phyloP scores from a whole-genome alignment of 1,140 invertebrate species.

The Drosophila kepulauana region DNA sequence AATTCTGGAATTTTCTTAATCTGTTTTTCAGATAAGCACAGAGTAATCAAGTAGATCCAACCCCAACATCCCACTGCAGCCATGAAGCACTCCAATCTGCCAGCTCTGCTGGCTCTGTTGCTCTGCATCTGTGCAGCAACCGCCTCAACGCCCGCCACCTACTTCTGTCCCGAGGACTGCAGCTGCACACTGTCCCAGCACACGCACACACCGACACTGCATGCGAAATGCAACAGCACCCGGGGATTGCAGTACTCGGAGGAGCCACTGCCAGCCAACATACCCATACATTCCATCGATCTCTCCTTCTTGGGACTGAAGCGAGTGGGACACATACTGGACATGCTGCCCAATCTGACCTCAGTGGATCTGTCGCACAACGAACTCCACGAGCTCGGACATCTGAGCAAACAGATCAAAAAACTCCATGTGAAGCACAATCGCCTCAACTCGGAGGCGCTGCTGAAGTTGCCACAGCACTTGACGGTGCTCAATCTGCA shows the following conservation, averaged over 20 bases:
- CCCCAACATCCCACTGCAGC: neutral
- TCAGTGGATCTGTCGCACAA: slow-evolving; percentile 87
- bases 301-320: slow-evolving; percentile 87
- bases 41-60: slow-evolving; percentile 17
- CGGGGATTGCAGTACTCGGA: slow-evolving; percentile 51
- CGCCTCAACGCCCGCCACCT: neutral
- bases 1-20: neutral
- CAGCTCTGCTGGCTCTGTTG: slow-evolving; percentile 45
- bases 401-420: slow-evolving; percentile 87
- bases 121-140: slow-evolving; percentile 38
- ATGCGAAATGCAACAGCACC: slow-evolving; percentile 76
- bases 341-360: slow-evolving; percentile 86
- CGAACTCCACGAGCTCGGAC: slow-evolving; percentile 86
- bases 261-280: slow-evolving; percentile 25
- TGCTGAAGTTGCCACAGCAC: slow-evolving; percentile 86
- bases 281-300: slow-evolving; percentile 85
- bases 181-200: slow-evolving; percentile 64
- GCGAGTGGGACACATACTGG: slow-evolving; percentile 86
- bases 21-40: slow-evolving; percentile 54
- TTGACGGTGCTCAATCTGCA: slow-evolving; percentile 88
- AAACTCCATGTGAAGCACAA: slow-evolving; percentile 87
- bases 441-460: slow-evolving; percentile 85
- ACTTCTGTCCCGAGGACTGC: slow-evolving; percentile 71
- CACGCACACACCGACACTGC: slow-evolving; percentile 67
- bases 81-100: slow-evolving; percentile 44